Evolutionary conservation across 1,140 invertebrate genomes (phyloP).

Genomic region (Cyclina sinensis): DNA sequence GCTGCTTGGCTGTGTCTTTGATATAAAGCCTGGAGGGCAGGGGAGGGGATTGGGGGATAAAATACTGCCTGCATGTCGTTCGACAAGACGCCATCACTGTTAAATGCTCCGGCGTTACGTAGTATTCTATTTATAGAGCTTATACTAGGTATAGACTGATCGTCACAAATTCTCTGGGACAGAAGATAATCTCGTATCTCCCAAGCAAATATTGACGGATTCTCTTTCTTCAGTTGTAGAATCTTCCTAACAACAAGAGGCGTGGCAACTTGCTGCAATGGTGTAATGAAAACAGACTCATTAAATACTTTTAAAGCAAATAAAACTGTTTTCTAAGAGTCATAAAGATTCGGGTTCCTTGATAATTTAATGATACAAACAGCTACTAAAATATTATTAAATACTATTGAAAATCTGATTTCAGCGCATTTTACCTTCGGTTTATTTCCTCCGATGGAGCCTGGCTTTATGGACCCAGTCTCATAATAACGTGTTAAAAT

Average conservation of each 20-base stretch:
- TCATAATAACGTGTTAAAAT: conserved; percentile 98
- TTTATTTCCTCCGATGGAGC: conserved; percentile 99
- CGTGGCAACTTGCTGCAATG: conserved; percentile 96
- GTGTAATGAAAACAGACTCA: no score
- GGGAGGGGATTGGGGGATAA: conserved; percentile 48
- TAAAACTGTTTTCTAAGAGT: no score
- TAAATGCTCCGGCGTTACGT: conserved; percentile 89
- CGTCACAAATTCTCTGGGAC: conserved; percentile 98
- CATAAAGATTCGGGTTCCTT: no score
- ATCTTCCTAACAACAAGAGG: conserved; percentile 99
- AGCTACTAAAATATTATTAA: background rate
- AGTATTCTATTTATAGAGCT: conserved; percentile 98
- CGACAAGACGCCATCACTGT: conserved; percentile 59
- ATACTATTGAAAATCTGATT: background rate
- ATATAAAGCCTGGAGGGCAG: conserved; percentile 40
- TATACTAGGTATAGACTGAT: conserved; percentile 99
- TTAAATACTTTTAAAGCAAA: no score
- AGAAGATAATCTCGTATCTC: conserved; percentile 99
- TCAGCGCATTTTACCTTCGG: conserved; percentile 90
- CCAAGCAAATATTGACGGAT: conserved; percentile 99
- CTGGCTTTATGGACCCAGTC: conserved; percentile 97
- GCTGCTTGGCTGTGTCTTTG: conserved; percentile 40
- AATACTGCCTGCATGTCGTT: conserved; percentile 41
- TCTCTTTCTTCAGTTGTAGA: conserved; percentile 98
- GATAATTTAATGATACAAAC: no score